phyloP scores from a whole-genome alignment of 2,113 vertebrate genomes.

The Halichoerus grypus region DNA sequence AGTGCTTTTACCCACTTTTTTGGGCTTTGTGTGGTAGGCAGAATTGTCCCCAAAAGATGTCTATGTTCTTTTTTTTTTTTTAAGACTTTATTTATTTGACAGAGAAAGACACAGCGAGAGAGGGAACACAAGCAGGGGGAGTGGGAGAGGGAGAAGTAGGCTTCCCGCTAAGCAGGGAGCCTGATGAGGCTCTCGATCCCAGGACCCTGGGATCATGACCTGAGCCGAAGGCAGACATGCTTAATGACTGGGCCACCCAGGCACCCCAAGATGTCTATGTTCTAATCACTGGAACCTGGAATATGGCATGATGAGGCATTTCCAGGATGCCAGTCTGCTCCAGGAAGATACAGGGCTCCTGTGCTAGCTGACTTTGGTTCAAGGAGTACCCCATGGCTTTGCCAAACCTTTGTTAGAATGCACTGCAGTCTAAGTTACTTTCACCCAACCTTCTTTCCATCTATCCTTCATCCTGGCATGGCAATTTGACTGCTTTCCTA shows the following conservation, averaged over 20 bases:
- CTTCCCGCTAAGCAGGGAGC: too few relatives aligned
- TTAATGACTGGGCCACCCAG: too few relatives aligned
- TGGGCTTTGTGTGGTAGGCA: background rate
- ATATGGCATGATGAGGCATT: background rate
- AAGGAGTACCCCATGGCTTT: background rate
- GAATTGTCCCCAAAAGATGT: background rate
- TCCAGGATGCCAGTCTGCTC: background rate
- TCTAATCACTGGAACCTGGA: background rate
- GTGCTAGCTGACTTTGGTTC: background rate
- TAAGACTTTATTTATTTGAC: too few relatives aligned
- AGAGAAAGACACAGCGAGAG: too few relatives aligned
- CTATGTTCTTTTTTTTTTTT: background rate
- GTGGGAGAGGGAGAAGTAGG: too few relatives aligned
- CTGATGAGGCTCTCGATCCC: too few relatives aligned
- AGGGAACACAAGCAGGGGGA: too few relatives aligned
- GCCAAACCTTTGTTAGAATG: background rate
- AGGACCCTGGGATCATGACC: too few relatives aligned
- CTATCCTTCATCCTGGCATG: background rate
- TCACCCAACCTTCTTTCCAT: background rate
- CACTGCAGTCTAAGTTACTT: background rate
- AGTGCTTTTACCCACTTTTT: background rate
- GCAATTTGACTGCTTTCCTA: background rate
- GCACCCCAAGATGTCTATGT: background rate
- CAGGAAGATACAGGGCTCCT: background rate
- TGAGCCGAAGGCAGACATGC: too few relatives aligned